These are phyloP conservation scores for Ctenomys sociabilis DNA, from an alignment of 2,113 vertebrate genomes.

Conservation along the genomic window DNA sequence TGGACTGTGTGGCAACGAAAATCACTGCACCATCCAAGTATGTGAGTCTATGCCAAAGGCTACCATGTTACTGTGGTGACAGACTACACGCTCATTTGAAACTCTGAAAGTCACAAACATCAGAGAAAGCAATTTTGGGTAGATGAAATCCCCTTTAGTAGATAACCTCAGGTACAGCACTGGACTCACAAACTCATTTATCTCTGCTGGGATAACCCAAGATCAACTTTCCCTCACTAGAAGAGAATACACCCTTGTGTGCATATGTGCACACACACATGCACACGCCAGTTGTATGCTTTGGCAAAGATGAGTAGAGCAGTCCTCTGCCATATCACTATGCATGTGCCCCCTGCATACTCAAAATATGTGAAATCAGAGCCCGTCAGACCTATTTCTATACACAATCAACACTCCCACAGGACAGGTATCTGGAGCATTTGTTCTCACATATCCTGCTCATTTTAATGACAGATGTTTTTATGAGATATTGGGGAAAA, in stretches of 20 bases:
- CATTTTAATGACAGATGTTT: background rate
- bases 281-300: background rate
- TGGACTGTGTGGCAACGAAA: slow-evolving; percentile 81
- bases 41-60: slow-evolving; percentile 78
- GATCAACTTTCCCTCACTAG: background rate
- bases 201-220: background rate
- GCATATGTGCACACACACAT: no score
- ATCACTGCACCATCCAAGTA: no score
- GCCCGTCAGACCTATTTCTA: background rate
- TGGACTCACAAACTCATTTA: background rate
- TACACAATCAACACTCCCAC: background rate
- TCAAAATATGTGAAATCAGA: background rate
- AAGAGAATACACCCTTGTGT: background rate
- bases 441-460: background rate
- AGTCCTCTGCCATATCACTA: background rate
- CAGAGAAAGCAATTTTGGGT: background rate
- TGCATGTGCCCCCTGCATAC: background rate
- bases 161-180: background rate
- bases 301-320: background rate
- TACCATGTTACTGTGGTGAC: slow-evolving; percentile 20
- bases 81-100: slow-evolving; percentile 19
- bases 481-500: background rate
- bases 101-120: slow-evolving; percentile 43
- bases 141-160: background rate
- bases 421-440: background rate